A percentile compares a stretch with the other conserved stretches of the same genome.
phyloP scores from a whole-genome alignment of 2,797 vertebrate genomes.

The Protosalanx chinensis region DNA sequence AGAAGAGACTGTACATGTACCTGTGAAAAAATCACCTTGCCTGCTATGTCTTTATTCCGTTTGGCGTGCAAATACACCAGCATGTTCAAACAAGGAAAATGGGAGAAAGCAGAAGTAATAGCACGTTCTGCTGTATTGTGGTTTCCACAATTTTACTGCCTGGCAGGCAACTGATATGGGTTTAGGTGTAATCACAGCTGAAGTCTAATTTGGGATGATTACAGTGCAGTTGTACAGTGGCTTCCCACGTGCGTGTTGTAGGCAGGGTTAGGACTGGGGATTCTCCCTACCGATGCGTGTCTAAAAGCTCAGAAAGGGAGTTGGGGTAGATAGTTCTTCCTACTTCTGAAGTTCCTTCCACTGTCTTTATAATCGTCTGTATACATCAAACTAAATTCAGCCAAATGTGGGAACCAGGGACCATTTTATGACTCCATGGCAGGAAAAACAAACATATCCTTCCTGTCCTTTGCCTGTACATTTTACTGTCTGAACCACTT shows the following conservation, averaged over 20 bases:
- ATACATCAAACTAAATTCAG: neutral
- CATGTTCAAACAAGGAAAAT: constrained; percentile 29
- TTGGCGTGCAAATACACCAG: neutral
- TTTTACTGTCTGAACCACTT: neutral
- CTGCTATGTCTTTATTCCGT: constrained; percentile 6
- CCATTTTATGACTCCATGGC: neutral
- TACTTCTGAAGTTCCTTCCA: neutral
- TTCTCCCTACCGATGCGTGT: constrained; percentile 42
- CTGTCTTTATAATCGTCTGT: neutral
- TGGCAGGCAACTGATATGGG: constrained; percentile 41
- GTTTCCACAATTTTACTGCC: constrained; percentile 43
- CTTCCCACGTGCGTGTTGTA: constrained; percentile 37
- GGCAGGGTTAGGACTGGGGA: constrained; percentile 27
- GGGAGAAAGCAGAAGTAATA: constrained; percentile 29
- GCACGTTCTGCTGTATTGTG: constrained; percentile 5
- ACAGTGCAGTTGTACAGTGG: constrained; percentile 38
- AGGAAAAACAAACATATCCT: neutral
- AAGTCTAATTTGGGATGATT: constrained; percentile 56
- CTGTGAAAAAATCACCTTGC: constrained; percentile 1
- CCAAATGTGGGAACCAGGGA: neutral
- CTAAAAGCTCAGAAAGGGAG: constrained; percentile 30
- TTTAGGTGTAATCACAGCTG: constrained; percentile 49
- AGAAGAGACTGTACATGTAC: neutral
- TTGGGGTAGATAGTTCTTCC: constrained; percentile 17
- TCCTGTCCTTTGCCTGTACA: neutral